A percentile compares a stretch with the other conserved stretches of the same genome.
These are phyloP conservation scores for Opisthocomus hoazin DNA, from an alignment of 2,113 vertebrate genomes.

Conservation along the genomic window DNA sequence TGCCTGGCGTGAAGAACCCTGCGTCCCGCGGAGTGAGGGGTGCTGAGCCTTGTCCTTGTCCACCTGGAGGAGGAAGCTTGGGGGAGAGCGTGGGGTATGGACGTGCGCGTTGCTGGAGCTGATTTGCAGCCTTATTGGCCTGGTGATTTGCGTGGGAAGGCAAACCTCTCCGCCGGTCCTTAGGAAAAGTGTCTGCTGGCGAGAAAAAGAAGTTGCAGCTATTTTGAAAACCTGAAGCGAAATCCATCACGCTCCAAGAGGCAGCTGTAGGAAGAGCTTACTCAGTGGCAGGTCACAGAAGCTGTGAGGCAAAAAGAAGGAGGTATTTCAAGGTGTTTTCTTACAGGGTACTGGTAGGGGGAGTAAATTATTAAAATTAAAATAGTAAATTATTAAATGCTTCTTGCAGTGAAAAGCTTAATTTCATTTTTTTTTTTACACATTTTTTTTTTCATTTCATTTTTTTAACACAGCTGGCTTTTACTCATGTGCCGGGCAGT, in stretches of 20 bases:
- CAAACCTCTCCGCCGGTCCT: not conserved
- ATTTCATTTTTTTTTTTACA: not conserved
- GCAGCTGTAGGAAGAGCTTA: not conserved
- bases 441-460: not conserved
- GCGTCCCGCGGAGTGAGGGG: not conserved
- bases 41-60: not conserved
- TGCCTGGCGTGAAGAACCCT: not conserved
- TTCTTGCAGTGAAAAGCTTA: not conserved
- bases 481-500: not conserved
- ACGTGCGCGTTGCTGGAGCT: fast-evolving
- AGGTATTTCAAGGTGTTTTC: slow-evolving; percentile 15
- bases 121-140: not conserved
- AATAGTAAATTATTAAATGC: slow-evolving; percentile 40
- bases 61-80: not conserved
- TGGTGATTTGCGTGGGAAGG: not conserved
- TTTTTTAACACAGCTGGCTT: not conserved
- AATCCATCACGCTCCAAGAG: not conserved
- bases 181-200: not conserved
- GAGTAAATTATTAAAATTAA: slow-evolving; percentile 48
- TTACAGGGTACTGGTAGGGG: not conserved
- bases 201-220: not conserved
- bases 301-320: not conserved
- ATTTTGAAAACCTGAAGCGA: slow-evolving; percentile 1
- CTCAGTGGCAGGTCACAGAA: slow-evolving; percentile 3
- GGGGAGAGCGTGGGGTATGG: not conserved